Conservation (phyloP, 1,140 invertebrate genomes). For the Penaeus vannamei region DNA sequence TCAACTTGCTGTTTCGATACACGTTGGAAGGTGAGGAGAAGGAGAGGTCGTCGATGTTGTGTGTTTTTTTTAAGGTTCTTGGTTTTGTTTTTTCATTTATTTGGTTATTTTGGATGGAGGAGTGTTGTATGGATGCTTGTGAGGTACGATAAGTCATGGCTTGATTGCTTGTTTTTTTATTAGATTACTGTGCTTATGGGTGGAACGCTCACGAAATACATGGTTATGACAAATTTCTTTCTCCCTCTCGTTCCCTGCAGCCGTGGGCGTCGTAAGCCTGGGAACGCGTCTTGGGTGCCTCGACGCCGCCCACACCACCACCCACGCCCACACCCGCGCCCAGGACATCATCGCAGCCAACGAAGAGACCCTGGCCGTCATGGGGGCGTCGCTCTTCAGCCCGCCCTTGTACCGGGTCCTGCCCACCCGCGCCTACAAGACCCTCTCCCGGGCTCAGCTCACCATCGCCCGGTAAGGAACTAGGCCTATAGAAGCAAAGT, state of each 20-base stretch:
- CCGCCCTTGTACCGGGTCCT: slow-evolving; percentile 65
- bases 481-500: too few relatives aligned
- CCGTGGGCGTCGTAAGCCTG: slow-evolving; percentile 69
- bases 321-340: not conserved
- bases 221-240: not conserved
- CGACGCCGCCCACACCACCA: not conserved
- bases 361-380: slow-evolving; percentile 67
- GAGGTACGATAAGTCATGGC: not conserved
- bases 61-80: too few relatives aligned
- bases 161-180: not conserved
- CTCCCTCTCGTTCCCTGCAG: slow-evolving; percentile 55
- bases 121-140: not conserved
- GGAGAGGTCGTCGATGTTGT: not conserved
- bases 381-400: slow-evolving; percentile 67
- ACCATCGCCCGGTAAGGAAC: slow-evolving; percentile 47
- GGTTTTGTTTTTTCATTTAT: too few relatives aligned
- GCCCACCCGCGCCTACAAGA: slow-evolving; percentile 45
- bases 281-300: slow-evolving; percentile 70
- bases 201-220: not conserved
- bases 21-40: slow-evolving; percentile 54
- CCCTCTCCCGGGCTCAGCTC: slow-evolving; percentile 46
- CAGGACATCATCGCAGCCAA: slow-evolving; percentile 67
- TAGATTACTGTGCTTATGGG: not conserved
- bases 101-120: not conserved
- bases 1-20: slow-evolving; percentile 55